Evolutionary conservation across 2,113 vertebrate genomes (phyloP).

Genomic region (Jacana jacana): DNA sequence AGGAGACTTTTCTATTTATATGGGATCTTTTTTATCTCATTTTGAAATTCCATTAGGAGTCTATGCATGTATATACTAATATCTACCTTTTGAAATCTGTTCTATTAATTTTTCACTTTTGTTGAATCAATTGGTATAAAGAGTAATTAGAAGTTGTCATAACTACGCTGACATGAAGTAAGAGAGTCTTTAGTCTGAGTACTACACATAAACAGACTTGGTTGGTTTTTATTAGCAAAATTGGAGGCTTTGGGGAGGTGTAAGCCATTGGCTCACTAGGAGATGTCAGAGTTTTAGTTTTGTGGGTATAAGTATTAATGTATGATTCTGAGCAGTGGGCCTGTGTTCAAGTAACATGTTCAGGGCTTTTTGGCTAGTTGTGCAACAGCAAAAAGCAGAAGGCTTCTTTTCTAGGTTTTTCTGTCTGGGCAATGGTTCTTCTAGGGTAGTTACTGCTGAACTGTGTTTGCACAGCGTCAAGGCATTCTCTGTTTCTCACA

Average conservation of each 20-base stretch:
- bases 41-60: background rate
- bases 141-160: background rate
- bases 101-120: background rate
- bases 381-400: background rate
- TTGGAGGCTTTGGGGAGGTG: fast-evolving
- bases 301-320: background rate
- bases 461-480: background rate
- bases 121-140: background rate
- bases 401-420: background rate
- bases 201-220: background rate
- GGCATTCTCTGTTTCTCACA: background rate
- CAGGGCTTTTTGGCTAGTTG: background rate
- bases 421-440: background rate
- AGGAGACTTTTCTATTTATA: background rate
- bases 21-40: background rate
- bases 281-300: background rate
- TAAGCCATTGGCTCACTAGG: background rate
- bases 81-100: background rate
- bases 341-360: background rate
- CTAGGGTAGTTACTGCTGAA: background rate
- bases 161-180: background rate
- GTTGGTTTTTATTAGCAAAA: background rate
- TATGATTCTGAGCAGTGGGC: background rate
- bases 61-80: background rate
- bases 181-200: background rate